Base-by-base conservation (phyloP, 2,888 invertebrate species). In the Xanthorhoe spadicearia region DNA sequence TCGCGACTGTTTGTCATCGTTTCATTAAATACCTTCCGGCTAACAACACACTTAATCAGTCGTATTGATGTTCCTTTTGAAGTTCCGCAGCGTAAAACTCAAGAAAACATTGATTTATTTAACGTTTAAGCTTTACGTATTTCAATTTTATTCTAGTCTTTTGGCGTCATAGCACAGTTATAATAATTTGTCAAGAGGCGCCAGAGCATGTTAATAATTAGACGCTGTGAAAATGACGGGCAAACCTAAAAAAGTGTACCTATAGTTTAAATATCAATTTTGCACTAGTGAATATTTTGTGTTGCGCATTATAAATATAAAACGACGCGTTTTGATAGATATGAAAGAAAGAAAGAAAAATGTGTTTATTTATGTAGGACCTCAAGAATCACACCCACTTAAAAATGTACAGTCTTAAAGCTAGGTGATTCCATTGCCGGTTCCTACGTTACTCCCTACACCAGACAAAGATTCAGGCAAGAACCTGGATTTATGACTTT, bases 111-210 rank as follows among this genome's bases (percentile, higher is more conserved):
- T 64, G 67, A 67, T 67, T 64, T 59, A 64, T 67, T 8, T 62
- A 32, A 50, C 61, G 61, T 59, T 52, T 57, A 50, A 60, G 53
- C 57, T 52, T 57, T 5, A 28, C 51, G 28, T 50, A 23, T 23
- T 23, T 23, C 4, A 23, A 23, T 23, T 1, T 60, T 53, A 32
- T 50, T 61, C 57, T 58, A 28, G 46, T 56, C 49, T 56, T 15
- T 19, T 62, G 51, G 58, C 69, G 71, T 64, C 67, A 69, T 18
- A 23, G 19, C 52, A 51, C 17, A 59, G 56, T 66, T 53, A 66
- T 57, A 69, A 58, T 71, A 68, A 73, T 69, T 67, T 64, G 57
- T 68, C 38, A 58, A 56, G 64, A 17, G 73, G 71, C 73, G 71
- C 73, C 69, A 43, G 32, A 43, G 38, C 38, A 43, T 43, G 13